Conservation (phyloP, 2,113 vertebrate genomes). For the Myiopsitta monachus region DNA sequence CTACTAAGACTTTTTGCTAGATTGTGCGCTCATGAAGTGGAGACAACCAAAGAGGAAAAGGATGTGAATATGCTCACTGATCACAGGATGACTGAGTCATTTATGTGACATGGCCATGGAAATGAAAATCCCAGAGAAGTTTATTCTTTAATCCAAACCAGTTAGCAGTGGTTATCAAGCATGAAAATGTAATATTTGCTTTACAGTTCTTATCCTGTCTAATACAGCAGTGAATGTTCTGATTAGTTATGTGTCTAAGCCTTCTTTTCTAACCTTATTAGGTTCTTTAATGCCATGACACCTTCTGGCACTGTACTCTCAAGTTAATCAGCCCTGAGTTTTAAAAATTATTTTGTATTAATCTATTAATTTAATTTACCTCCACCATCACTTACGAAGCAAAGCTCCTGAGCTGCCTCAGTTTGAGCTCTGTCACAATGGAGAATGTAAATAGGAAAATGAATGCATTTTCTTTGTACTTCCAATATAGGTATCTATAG, state of each 20-base stretch:
- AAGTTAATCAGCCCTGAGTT: conserved; percentile 2
- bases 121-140: neutral
- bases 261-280: conserved; percentile 41
- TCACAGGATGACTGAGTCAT: conserved; percentile 21
- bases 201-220: conserved; percentile 30
- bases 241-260: conserved; percentile 40
- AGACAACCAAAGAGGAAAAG: neutral
- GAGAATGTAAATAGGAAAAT: neutral
- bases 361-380: conserved; percentile 23
- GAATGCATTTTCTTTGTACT: neutral
- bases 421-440: neutral
- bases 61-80: neutral
- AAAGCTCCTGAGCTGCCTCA: neutral
- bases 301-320: conserved; percentile 11
- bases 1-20: neutral
- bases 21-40: neutral
- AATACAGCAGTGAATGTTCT: conserved; percentile 6
- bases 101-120: neutral
- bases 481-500: neutral
- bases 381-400: neutral
- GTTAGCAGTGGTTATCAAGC: conserved; percentile 4
- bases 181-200: conserved; percentile 34
- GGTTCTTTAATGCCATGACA: conserved; percentile 39
- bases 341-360: conserved; percentile 38
- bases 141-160: conserved; percentile 27